These are phyloP conservation scores for Aphidius colemani DNA, from an alignment of 2,888 invertebrate genomes.

Conservation along the genomic window DNA sequence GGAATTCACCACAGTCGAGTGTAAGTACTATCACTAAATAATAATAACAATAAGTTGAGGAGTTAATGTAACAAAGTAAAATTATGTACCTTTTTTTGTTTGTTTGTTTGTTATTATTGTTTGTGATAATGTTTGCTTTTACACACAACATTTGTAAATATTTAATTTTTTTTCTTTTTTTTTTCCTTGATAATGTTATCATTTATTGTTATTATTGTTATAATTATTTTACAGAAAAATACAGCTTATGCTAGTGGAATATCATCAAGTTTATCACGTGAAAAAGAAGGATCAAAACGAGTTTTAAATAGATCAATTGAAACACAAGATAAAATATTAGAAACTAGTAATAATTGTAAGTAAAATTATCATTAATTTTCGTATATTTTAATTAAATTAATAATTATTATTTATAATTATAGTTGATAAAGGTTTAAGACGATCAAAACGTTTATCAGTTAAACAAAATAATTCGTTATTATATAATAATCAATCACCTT, in stretches of 20 bases:
- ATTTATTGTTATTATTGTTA: background rate
- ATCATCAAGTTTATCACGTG: conserved; percentile 36
- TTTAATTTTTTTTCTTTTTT: conserved; percentile 1
- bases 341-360: conserved; percentile 49
- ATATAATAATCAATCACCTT: background rate
- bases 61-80: too few relatives aligned
- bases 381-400: background rate
- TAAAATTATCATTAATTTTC: conserved; percentile 35
- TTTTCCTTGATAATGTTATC: too few relatives aligned
- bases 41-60: too few relatives aligned
- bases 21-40: too few relatives aligned
- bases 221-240: conserved; percentile 22
- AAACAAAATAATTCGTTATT: too few relatives aligned
- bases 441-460: conserved; percentile 24
- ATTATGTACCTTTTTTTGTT: background rate
- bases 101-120: background rate
- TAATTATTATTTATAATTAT: conserved; percentile 39
- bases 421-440: conserved; percentile 47
- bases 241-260: conserved; percentile 32
- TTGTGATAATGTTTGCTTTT: too few relatives aligned
- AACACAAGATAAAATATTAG: conserved; percentile 28
- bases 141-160: too few relatives aligned
- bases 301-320: conserved; percentile 25
- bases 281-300: conserved; percentile 37
- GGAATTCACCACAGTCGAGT: too few relatives aligned